Evolutionary conservation across 2,888 invertebrate species (phyloP).

Genomic region (Dicyrtomina minuta): DNA sequence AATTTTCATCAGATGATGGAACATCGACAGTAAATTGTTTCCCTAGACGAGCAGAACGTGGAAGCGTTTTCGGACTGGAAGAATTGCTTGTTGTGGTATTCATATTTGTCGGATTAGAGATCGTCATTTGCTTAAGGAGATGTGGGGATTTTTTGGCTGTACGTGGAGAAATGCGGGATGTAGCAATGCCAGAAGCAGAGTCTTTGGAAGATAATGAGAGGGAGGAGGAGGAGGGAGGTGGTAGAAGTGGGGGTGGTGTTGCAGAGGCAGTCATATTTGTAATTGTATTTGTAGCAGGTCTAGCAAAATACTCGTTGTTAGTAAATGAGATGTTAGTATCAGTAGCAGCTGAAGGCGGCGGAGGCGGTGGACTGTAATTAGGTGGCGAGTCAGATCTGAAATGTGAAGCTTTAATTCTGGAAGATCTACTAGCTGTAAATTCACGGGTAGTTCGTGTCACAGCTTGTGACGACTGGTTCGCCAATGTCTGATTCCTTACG

Average conservation of each 20-base stretch:
- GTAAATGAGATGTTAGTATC: slow-evolving; percentile 18
- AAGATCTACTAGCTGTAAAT: no score
- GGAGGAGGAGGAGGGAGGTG: slow-evolving; percentile 16
- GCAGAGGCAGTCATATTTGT: slow-evolving; percentile 19
- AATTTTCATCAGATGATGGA: slow-evolving; percentile 39
- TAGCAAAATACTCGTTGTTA: slow-evolving; percentile 44
- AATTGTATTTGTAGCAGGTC: neutral
- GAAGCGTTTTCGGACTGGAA: slow-evolving; percentile 52
- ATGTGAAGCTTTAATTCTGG: slow-evolving; percentile 20
- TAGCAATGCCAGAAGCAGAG: neutral
- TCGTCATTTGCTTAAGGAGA: slow-evolving; percentile 52
- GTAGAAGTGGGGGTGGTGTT: slow-evolving; percentile 31
- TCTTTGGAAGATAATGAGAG: neutral
- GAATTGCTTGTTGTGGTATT: slow-evolving; percentile 16
- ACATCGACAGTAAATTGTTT: slow-evolving; percentile 45
- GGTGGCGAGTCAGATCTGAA: slow-evolving; percentile 45
- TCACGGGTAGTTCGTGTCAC: no score
- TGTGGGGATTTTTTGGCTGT: slow-evolving; percentile 49
- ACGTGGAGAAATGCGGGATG: neutral
- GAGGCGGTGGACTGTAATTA: slow-evolving; percentile 51
- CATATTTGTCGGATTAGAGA: slow-evolving; percentile 38
- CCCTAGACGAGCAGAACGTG: slow-evolving; percentile 38
- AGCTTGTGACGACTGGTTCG: no score
- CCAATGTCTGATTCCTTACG: slow-evolving; percentile 24
- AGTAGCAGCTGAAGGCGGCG: slow-evolving; percentile 35